Evolutionary conservation across 2,888 invertebrate species (phyloP), one percentile per base, ranked within the genome.

Genomic region (Hydriomena furcata): DNA sequence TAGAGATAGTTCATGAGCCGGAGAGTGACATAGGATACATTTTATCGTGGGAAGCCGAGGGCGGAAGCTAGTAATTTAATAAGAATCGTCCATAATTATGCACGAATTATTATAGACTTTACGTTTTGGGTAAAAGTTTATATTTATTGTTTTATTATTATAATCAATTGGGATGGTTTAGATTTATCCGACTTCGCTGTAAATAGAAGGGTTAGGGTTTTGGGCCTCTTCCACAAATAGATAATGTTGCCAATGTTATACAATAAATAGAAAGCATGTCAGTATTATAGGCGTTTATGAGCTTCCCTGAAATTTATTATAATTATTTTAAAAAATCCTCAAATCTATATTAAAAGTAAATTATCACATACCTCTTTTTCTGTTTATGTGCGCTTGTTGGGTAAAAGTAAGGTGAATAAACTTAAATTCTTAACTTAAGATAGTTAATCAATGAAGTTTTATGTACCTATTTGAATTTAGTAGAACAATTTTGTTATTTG

Each of bases 401-500:
- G 34, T 34, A 20, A 12, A 31, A 8, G n/a, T 7, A 8, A 35
- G 30, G 45, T 38, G 37, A 27, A 23, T 32, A 35, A 11, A 21
- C n/a, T 12, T 17, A 42, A 32, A 23, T 17, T 31, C 8, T 32
- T 37, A 12, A 27, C 28, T 5, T 24, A 47, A 2, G 11, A 4
- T 40, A 28, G 23, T 21, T 34, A 20, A 8, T 40, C 20, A 41
- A 30, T 35, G 40, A 34, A 7, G 10, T 35, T 21, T 23, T 30
- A 11, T 36, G n/a, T n/a, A n/a, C n/a, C n/a, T n/a, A n/a, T 32
- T 64, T 60, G 49, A 79, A 78, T 37, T 24, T 35, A 79, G 77
- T 82, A 82, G 82, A 52, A 61, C 68, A 82, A 79, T 82, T 79
- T 55, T 79, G 81, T 82, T 82, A 81, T 79, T 74, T 82, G 75